phyloP scores from a whole-genome alignment of 1,140 invertebrate genomes.

The Oreohelix idahoensis region DNA sequence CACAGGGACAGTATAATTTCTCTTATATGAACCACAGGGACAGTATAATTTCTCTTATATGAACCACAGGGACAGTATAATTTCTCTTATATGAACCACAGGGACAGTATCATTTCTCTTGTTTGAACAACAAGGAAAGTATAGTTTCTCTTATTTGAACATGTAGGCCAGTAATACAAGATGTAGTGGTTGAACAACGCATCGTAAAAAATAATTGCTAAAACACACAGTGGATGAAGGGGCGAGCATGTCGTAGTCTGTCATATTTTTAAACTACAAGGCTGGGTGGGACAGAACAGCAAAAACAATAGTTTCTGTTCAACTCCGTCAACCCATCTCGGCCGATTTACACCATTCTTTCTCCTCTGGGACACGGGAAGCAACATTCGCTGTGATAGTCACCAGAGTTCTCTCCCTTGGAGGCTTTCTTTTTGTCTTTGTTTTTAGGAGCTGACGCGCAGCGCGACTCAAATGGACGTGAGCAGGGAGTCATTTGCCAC shows the following conservation, averaged over 20 bases:
- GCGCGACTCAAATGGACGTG: not conserved
- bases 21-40: no score
- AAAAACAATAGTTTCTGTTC: not conserved
- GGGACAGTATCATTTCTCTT: no score
- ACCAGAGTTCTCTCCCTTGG: not conserved
- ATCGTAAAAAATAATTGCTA: no score
- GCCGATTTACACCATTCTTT: not conserved
- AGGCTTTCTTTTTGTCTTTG: conserved; percentile 1
- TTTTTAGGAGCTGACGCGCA: not conserved
- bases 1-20: no score
- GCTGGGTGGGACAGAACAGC: not conserved
- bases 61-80: no score
- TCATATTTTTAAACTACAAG: not conserved
- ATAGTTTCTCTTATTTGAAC: no score
- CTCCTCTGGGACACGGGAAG: not conserved
- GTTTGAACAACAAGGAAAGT: no score
- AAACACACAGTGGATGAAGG: no score
- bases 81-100: no score
- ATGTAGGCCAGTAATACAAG: no score
- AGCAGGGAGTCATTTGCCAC: conserved; percentile 5
- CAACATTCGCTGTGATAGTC: not conserved
- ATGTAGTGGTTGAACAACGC: no score
- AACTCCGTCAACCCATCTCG: not conserved
- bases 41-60: no score
- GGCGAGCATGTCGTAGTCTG: not conserved